Evolutionary conservation across 2,888 invertebrate species (phyloP).

Genomic region (Brenthis hecate): DNA sequence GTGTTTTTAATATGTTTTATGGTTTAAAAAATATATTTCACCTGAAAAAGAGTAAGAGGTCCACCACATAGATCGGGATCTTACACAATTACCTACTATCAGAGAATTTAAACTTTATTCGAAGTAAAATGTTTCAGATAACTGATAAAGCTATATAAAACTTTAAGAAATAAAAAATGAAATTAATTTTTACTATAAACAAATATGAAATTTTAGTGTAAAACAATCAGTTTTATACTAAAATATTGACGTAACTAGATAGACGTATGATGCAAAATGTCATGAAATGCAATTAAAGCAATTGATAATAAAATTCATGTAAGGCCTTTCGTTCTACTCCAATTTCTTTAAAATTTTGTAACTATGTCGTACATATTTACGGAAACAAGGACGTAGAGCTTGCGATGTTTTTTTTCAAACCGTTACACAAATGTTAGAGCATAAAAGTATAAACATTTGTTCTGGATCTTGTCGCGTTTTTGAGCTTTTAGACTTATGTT

Average conservation of each 20-base stretch:
- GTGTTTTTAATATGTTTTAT: no score
- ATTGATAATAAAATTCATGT: slow-evolving; percentile 14
- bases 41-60: no score
- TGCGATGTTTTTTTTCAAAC: neutral
- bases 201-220: neutral
- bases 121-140: no score
- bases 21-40: no score
- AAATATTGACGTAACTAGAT: slow-evolving; percentile 8
- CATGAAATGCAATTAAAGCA: slow-evolving; percentile 21
- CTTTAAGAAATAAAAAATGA: no score
- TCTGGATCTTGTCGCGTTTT: neutral
- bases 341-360: slow-evolving; percentile 23
- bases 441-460: neutral
- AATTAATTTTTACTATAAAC: no score
- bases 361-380: slow-evolving; percentile 3
- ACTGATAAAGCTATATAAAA: no score
- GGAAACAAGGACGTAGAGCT: neutral
- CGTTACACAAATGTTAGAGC: neutral
- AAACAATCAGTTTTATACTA: slow-evolving; percentile 1
- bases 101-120: no score
- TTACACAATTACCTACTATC: no score
- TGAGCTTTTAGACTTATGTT: no score
- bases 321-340: slow-evolving; percentile 29
- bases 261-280: slow-evolving; percentile 17
- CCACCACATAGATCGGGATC: no score